phyloP scores from a whole-genome alignment of 1,140 invertebrate species.

The Carposina sasakii region DNA sequence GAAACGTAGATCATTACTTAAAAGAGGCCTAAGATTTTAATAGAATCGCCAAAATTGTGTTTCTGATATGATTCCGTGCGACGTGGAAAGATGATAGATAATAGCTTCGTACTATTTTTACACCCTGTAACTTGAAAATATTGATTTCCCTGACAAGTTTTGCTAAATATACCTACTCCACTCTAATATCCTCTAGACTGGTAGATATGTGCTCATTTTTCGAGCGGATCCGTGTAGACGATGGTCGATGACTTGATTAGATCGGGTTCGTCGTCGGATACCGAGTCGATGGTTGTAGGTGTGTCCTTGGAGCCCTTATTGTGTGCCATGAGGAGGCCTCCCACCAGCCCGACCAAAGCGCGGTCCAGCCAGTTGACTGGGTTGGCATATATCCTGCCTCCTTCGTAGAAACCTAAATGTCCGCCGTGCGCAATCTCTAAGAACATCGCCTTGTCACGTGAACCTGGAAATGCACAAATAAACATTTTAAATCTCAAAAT shows the following conservation, averaged over 20 bases:
- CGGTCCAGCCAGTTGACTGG: conserved; percentile 93
- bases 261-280: conserved; percentile 51
- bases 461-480: conserved; percentile 72
- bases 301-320: conserved; percentile 57
- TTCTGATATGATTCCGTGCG: no score
- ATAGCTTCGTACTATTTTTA: no score
- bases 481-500: conserved; percentile 5
- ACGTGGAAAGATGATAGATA: no score
- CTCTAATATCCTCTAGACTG: no score
- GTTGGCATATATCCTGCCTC: conserved; percentile 86
- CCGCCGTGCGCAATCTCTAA: conserved; percentile 91
- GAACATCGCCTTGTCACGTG: conserved; percentile 80
- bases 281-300: background rate
- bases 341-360: conserved; percentile 82
- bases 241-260: conserved; percentile 55
- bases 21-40: no score
- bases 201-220: no score
- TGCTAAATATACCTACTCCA: no score
- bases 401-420: conserved; percentile 94
- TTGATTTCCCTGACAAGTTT: no score
- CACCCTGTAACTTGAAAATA: no score
- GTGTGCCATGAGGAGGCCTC: conserved; percentile 77
- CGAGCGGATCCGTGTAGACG: conserved; percentile 49
- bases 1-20: no score
- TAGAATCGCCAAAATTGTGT: no score